Base-by-base conservation (phyloP, 2,888 invertebrate genomes). In the Ophion ventricosus region DNA sequence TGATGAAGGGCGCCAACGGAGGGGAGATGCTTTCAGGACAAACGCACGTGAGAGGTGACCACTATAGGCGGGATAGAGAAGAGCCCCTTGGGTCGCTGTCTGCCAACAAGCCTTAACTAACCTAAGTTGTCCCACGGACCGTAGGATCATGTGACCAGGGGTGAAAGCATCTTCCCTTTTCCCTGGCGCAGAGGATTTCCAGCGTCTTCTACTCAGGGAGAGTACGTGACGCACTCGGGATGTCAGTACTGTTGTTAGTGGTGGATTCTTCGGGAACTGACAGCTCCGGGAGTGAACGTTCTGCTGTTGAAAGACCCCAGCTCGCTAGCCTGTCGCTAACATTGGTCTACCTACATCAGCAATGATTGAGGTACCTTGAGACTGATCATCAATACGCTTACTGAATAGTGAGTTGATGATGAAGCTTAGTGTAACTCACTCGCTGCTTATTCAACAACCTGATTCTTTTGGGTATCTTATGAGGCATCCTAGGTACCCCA, bases 101-200 rank as follows among this genome's bases (percentile, higher is more conserved):
- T 88, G 91, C 91, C 92, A 92, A 93, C 92, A 80, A 92, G 91
- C 92, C 92, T 91, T 92, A 93, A 93, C 93, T 92, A 92, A 93
- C 93, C 93, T 92, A 93, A 93, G 93, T 92, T 91, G 92, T 92
- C 91, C 89, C 88, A 79, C 82, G 86, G 69, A 85, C 56, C 63
- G 72, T 57, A 40, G 56, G 70, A 64, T 74, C 49, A 61, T 61
- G 54, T 43, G 35, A 43, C 57, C 43, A 35, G 49, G 66, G 81
- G 4, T 63, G 14, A 59, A 56, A 64, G 63, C 79, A 69, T 80
- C 77, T 81, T 81, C 74, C 56, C 56, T 73, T 74, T 78, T 59
- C 63, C 80, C 67, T 75, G 26, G 25, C 14, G 17, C 23, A n/a
- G 69, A n/a, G 69, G 20, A n/a, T 49, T 63, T 43, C 25, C 59